Evolutionary conservation across 1,140 invertebrate genomes (phyloP).

Genomic region (Hylyphantes graminicola): DNA sequence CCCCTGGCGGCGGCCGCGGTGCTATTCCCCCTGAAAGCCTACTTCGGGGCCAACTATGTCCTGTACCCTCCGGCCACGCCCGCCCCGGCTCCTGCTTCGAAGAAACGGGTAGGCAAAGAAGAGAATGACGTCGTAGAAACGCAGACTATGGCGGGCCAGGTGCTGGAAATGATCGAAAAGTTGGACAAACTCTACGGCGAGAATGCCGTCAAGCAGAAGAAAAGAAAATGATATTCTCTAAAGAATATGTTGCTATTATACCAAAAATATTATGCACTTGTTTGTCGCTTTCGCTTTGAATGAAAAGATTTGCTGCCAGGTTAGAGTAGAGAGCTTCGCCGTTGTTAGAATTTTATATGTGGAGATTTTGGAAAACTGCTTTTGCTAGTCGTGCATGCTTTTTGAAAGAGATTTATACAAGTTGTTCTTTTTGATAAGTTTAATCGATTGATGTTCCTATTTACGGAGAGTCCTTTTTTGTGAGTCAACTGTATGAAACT

Average conservation of each 20-base stretch:
- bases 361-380: background rate
- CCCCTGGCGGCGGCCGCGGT: conserved; percentile 32
- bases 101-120: conserved; percentile 2
- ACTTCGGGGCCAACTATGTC: conserved; percentile 26
- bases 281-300: too few relatives aligned
- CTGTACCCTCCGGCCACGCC: conserved; percentile 34
- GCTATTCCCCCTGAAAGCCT: conserved; percentile 42
- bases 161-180: conserved; percentile 53
- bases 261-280: too few relatives aligned
- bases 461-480: too few relatives aligned
- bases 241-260: too few relatives aligned
- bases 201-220: conserved; percentile 3
- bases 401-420: too few relatives aligned
- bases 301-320: too few relatives aligned
- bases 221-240: background rate
- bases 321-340: background rate
- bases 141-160: conserved; percentile 15
- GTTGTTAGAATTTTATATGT: background rate
- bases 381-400: too few relatives aligned
- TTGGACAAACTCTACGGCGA: conserved; percentile 41
- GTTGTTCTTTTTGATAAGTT: too few relatives aligned
- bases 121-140: conserved; percentile 13
- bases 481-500: too few relatives aligned
- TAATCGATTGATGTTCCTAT: too few relatives aligned
- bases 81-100: conserved; percentile 18